phyloP scores from a whole-genome alignment of 2,888 invertebrate species.

The Campoplex nolae region DNA sequence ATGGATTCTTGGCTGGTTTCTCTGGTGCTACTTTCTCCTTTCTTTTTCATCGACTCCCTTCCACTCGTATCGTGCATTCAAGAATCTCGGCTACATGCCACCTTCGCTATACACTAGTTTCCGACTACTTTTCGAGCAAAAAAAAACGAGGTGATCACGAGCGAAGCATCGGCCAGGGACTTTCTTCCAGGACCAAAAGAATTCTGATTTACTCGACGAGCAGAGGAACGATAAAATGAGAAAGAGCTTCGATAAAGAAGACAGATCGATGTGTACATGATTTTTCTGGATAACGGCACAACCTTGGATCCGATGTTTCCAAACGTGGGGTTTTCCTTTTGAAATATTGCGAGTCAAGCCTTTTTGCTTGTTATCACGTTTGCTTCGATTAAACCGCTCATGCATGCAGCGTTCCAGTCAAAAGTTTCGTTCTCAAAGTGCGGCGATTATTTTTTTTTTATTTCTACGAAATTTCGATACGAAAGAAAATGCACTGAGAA shows the following conservation, averaged over 20 bases:
- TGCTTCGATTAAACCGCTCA: not conserved
- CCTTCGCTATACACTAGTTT: not conserved
- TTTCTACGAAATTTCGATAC: not conserved
- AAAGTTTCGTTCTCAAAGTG: not conserved
- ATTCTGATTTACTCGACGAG: conserved; percentile 45
- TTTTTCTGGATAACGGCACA: not conserved
- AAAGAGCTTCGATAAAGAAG: conserved; percentile 14
- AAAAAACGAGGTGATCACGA: conserved; percentile 14
- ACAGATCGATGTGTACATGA: not conserved
- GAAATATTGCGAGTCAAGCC: not conserved
- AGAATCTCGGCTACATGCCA: conserved; percentile 11
- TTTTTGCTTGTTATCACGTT: conserved; percentile 12
- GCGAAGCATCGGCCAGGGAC: conserved; percentile 14
- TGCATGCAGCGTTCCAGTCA: not conserved
- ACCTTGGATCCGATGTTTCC: not conserved
- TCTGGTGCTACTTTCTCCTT: not conserved
- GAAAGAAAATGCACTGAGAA: not conserved
- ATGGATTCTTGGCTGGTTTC: conserved; percentile 32
- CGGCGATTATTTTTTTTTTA: not conserved
- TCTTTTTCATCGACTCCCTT: conserved; percentile 1
- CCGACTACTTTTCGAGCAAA: conserved; percentile 39
- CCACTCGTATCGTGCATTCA: conserved; percentile 26
- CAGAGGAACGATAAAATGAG: conserved; percentile 16
- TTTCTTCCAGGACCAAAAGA: conserved; percentile 23
- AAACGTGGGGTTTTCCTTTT: not conserved